These are phyloP conservation scores for Apotomis betuletana DNA, from an alignment of 2,888 invertebrate species.

Conservation along the genomic window DNA sequence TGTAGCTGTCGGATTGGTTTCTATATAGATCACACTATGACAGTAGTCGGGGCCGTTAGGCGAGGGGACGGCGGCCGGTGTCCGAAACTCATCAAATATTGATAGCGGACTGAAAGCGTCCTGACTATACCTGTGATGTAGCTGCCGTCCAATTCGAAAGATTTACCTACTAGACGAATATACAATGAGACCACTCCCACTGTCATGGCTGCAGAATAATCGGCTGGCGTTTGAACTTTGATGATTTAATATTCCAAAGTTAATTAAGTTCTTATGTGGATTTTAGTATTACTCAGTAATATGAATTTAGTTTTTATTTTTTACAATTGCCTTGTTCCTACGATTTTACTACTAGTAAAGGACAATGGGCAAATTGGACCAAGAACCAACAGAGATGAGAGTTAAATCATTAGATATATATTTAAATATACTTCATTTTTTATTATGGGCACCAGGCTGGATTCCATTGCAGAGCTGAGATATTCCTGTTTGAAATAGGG, in stretches of 20 bases:
- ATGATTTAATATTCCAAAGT: conserved; percentile 6
- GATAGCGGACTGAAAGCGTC: conserved; percentile 70
- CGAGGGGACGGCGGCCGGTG: conserved; percentile 51
- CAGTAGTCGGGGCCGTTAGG: conserved; percentile 18
- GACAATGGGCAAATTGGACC: too few relatives aligned
- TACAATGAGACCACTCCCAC: conserved; percentile 58
- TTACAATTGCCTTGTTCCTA: too few relatives aligned
- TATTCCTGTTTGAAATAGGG: too few relatives aligned
- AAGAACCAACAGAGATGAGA: too few relatives aligned
- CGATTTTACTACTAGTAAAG: too few relatives aligned
- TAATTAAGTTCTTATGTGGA: background rate
- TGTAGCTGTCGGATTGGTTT: conserved; percentile 30
- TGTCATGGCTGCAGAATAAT: conserved; percentile 38
- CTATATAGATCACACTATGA: conserved; percentile 37
- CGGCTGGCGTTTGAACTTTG: background rate
- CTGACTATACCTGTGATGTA: conserved; percentile 45
- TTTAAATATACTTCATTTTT: too few relatives aligned
- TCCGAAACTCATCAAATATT: conserved; percentile 80
- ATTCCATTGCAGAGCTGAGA: too few relatives aligned
- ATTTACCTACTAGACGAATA: conserved; percentile 64
- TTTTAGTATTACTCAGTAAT: background rate
- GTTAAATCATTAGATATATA: too few relatives aligned
- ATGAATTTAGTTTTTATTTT: too few relatives aligned
- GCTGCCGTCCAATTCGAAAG: conserved; percentile 49
- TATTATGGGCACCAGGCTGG: too few relatives aligned